Conservation (phyloP, 2,113 vertebrate genomes). For the Ceyx cyanopectus region DNA sequence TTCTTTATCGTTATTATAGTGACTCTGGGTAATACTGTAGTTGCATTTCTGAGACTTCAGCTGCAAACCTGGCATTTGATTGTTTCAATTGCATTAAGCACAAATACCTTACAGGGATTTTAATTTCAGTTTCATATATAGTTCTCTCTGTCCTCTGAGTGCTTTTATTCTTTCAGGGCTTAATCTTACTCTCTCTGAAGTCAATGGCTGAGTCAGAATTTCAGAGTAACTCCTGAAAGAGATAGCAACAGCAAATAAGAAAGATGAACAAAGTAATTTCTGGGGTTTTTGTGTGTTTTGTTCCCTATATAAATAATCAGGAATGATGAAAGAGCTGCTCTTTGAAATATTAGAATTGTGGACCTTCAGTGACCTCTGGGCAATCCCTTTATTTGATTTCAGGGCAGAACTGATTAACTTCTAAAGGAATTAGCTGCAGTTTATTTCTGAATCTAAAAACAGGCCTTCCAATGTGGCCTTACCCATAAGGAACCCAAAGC, state of each 20-base stretch:
- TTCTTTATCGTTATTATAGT: neutral
- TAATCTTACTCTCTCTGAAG: neutral
- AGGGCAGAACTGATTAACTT: neutral
- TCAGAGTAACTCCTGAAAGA: neutral
- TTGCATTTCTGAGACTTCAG: neutral
- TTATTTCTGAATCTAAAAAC: neutral
- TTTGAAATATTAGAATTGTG: neutral
- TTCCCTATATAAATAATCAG: neutral
- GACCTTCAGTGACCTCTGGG: neutral
- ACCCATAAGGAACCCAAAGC: neutral
- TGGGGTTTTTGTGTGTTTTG: neutral
- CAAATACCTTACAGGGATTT: neutral
- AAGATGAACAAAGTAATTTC: neutral
- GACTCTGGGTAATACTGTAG: neutral
- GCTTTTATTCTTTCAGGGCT: neutral
- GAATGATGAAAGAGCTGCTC: neutral
- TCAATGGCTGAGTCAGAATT: neutral
- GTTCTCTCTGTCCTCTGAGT: neutral
- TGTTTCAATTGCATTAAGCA: neutral
- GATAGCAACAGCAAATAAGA: neutral
- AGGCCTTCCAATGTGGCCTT: neutral
- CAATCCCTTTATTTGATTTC: conserved; percentile 3
- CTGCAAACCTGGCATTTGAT: neutral
- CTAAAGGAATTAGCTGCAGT: neutral
- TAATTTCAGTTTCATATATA: neutral